Base-by-base conservation (phyloP, 2,797 vertebrate species). In the Cygnus olor region DNA sequence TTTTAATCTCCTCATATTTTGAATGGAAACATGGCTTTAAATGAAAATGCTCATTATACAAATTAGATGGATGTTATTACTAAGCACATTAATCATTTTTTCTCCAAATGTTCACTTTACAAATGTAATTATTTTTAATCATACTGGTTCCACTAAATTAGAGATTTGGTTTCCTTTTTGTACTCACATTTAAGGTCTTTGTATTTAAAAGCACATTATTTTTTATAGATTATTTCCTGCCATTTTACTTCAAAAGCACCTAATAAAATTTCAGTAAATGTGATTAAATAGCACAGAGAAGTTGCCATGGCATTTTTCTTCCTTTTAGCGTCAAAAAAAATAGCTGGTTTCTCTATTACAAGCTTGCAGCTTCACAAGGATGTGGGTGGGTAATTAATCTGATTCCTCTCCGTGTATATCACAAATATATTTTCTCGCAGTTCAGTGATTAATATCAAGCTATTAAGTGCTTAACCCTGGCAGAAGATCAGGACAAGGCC, bases 121-220 rank as follows among this genome's bases (percentile, higher is more conserved):
- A 95, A 93, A 96, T 88, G 85, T 89, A 95, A 96, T 93, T 96
- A 95, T 96, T 97, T 95, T 95, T 94, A 95, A 95, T 95, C 90
- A 85, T 89, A 89, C 83, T 83, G 44, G 92, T 96, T 97, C 92
- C 91, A 94, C 92, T 96, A 93, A 97, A 95, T 96, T 96, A 93
- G 90, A 79, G 76, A 94, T 93, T 84, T 68, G 30, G 61, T 69
- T 91, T 88, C 65, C 72, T 90, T 95, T 94, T 92, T 63, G n/a
- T 42, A 68, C 65, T 94, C 61, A 91, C 86, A 95, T 73, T 85
- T 87, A 90, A 94, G 74, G 74, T 47, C 49, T 92, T 89, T 85
- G 45, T 91, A 63, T 91, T 90, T 87, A 93, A 96, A 93, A 96
- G 54, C 40, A 71, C 51, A n/a, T 91, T 87, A 32, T 76, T 81